Evolutionary conservation across 1,140 invertebrate species (phyloP).

Genomic region (Reticulitermes speratus): DNA sequence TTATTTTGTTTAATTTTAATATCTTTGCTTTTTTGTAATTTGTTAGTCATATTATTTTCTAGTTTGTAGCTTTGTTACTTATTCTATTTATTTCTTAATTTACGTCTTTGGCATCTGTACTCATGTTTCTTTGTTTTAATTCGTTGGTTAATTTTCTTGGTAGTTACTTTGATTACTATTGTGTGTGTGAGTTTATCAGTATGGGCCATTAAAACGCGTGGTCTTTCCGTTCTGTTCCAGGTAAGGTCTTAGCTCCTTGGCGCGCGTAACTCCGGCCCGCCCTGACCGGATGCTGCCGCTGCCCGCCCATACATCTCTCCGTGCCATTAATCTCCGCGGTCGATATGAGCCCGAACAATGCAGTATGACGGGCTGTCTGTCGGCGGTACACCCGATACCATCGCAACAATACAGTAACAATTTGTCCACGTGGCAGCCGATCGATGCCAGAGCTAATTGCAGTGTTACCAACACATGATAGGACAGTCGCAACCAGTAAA

Average conservation of each 20-base stretch:
- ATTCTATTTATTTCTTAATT: no score
- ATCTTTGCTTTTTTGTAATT: no score
- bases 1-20: no score
- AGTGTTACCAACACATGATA: slow-evolving; percentile 9
- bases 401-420: background rate
- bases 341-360: background rate
- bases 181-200: no score
- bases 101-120: no score
- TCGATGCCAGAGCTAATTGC: background rate
- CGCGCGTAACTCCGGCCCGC: no score
- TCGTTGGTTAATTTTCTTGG: no score
- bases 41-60: no score
- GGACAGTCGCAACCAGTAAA: background rate
- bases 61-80: no score
- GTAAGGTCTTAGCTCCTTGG: background rate
- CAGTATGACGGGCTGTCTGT: background rate
- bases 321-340: background rate
- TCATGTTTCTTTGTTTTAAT: no score
- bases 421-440: background rate
- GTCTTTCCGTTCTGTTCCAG: background rate
- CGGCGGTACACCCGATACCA: background rate
- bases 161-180: no score
- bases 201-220: no score
- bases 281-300: background rate
- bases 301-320: background rate